Base-by-base conservation (phyloP, 2,797 vertebrate genomes). In the Sebastes flavidus region DNA sequence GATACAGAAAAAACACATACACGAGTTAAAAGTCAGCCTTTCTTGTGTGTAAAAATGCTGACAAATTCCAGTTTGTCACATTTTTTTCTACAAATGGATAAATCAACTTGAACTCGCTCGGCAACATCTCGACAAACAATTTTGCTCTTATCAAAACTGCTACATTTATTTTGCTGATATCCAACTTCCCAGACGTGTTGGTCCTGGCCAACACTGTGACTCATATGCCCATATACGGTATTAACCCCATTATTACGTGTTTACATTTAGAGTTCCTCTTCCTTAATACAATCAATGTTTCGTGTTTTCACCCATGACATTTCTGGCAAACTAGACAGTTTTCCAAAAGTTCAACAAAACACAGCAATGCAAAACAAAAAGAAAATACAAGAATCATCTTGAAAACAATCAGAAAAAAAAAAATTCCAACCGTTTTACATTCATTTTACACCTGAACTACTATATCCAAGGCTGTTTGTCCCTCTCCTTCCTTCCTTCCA, bases 301-400 rank as follows among this genome's bases (percentile, higher is more conserved):
- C 11, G 5, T 12, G 11, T 54, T 24, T 36, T 54, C 56, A 65
- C 3, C 18, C 12, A 7, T 18, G 20, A 59, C 14, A 27, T 60
- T 71, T 68, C 61, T 62, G 5, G 25, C 32, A 32, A 77, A 76
- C 29, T 54, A 34, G 58, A 78, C 56, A 32, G 34, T 32, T 73
- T 72, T 58, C 14, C 5, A 58, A 58, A 80, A 72, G 27, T 69
- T 77, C 34, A 87, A 80, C 38, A 72, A 76, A 92, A 66, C 90
- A 92, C 82, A 71, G 81, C 88, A 91, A 86, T 65, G 60, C 73
- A 82, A 90, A 90, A 71, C 42, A 69, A 54, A 10, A 66, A 18
- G 8, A 54, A 83, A 75, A 83, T 24, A 3, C 32, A 61, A 75
- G 32, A 77, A 61, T 66, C 22, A 62, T 34, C 4, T 60, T 75